Percentiles rank a stretch among this genome's conserved stretches.
These are phyloP conservation scores for Lethocerus indicus DNA, from an alignment of 1,140 invertebrate species.

Conservation along the genomic window DNA sequence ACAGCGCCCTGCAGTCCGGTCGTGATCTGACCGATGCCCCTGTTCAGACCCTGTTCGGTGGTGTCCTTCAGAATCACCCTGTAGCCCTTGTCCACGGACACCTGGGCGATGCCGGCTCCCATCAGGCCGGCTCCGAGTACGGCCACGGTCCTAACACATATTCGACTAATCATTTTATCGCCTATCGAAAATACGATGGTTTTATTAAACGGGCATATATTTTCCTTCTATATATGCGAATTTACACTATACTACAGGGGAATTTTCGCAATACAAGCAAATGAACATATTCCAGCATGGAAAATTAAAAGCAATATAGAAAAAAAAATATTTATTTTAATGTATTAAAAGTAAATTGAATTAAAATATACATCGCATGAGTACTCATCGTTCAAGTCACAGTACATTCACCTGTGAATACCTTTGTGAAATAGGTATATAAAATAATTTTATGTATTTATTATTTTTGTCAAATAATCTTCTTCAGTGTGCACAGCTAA, in stretches of 20 bases:
- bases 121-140: constrained; percentile 93
- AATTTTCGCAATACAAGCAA: no score
- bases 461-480: no score
- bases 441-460: no score
- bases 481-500: no score
- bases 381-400: no score
- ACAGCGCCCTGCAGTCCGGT: constrained; percentile 61
- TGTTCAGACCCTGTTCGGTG: constrained; percentile 54
- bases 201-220: background rate
- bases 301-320: background rate
- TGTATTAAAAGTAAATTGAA: no score
- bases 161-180: background rate
- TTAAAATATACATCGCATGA: no score
- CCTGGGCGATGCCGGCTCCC: constrained; percentile 97
- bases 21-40: constrained; percentile 82
- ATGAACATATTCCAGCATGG: no score
- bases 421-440: no score
- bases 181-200: background rate
- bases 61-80: constrained; percentile 86
- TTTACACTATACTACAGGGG: no score
- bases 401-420: no score
- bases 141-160: constrained; percentile 41
- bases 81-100: constrained; percentile 89
- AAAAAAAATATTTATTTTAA: background rate
- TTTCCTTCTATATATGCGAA: no score